Evolutionary conservation across 2,113 vertebrate genomes (phyloP).

Genomic region (Vireo altiloquus): DNA sequence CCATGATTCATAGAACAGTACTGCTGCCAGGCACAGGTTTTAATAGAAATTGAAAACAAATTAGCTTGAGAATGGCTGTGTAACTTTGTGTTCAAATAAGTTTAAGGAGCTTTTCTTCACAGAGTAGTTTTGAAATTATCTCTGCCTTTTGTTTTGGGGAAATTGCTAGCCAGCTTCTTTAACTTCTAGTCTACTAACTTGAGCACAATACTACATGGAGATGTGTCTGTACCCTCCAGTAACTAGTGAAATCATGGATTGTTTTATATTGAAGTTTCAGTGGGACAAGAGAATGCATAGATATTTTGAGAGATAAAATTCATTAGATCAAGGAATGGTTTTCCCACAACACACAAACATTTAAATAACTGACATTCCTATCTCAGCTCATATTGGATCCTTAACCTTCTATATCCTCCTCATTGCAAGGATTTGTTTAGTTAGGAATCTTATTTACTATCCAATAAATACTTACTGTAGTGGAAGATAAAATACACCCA

Average conservation of each 20-base stretch:
- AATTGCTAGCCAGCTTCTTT: not conserved
- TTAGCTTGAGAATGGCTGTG: not conserved
- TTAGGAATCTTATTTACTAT: not conserved
- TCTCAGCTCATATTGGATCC: not conserved
- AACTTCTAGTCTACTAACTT: not conserved
- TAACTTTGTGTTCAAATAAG: not conserved
- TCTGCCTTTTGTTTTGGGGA: not conserved
- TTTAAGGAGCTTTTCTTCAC: not conserved
- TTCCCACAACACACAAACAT: not conserved
- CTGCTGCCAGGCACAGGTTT: not conserved
- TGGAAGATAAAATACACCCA: not conserved
- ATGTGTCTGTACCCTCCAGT: not conserved
- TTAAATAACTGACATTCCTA: not conserved
- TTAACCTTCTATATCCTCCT: not conserved
- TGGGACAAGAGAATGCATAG: not conserved
- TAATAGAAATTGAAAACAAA: not conserved
- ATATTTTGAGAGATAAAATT: not conserved
- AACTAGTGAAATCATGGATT: not conserved
- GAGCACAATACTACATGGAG: not conserved
- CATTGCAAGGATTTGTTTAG: not conserved
- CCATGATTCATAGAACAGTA: not conserved
- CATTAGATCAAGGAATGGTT: not conserved
- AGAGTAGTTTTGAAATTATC: not conserved
- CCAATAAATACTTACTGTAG: not conserved
- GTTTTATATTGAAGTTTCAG: not conserved